A percentile compares a stretch with the other conserved stretches of the same genome.
These are phyloP conservation scores for Vandiemenella viatica DNA, from an alignment of 2,888 invertebrate species.

Conservation along the genomic window DNA sequence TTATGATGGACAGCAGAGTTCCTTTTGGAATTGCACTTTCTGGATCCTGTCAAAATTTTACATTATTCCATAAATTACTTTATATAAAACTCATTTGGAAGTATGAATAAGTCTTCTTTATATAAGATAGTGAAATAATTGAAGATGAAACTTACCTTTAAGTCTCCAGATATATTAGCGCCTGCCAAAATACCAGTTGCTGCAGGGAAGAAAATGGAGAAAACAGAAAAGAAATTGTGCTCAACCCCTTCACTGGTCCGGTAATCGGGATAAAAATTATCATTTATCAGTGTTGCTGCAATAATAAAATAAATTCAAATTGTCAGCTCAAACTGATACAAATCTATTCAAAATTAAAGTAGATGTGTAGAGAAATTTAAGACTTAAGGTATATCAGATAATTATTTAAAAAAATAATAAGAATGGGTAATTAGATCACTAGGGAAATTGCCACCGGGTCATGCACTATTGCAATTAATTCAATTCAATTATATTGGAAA, in stretches of 20 bases:
- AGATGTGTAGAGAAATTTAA: neutral
- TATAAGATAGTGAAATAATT: slow-evolving; percentile 25
- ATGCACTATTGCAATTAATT: too few relatives aligned
- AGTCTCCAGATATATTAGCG: slow-evolving; percentile 94
- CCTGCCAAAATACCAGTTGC: slow-evolving; percentile 95
- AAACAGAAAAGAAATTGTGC: slow-evolving; percentile 86
- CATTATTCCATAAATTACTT: too few relatives aligned
- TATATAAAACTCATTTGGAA: too few relatives aligned
- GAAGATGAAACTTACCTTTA: slow-evolving; percentile 48
- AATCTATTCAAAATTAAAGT: neutral
- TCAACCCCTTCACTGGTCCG: slow-evolving; percentile 53
- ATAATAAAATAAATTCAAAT: slow-evolving; percentile 18
- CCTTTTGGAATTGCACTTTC: slow-evolving; percentile 83
- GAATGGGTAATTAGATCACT: too few relatives aligned
- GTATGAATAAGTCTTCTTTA: too few relatives aligned
- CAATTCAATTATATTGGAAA: too few relatives aligned
- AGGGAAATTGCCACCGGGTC: too few relatives aligned
- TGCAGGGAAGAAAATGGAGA: slow-evolving; percentile 95
- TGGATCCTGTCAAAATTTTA: slow-evolving; percentile 49
- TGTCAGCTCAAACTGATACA: neutral
- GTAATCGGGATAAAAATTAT: slow-evolving; percentile 70
- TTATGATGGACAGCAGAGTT: slow-evolving; percentile 73
- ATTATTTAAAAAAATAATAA: neutral
- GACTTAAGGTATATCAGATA: neutral
- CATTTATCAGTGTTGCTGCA: slow-evolving; percentile 51